Percentiles rank a stretch among this genome's conserved stretches.
phyloP scores from a whole-genome alignment of 2,113 vertebrate genomes.

The Pogonocichla stellata region DNA sequence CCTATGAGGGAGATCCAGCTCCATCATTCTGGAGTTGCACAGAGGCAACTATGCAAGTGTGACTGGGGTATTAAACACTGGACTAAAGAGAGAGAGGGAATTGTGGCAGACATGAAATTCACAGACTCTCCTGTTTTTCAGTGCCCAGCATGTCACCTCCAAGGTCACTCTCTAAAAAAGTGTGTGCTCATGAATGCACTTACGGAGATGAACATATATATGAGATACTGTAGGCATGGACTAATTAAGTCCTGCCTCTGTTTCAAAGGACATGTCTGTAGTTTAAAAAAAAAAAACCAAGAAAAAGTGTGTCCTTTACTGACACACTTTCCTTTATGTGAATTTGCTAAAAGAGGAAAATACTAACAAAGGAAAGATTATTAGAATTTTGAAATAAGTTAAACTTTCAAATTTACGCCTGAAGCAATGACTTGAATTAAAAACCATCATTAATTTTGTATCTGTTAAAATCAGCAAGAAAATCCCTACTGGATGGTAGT shows the following conservation, averaged over 20 bases:
- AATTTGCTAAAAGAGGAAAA: neutral
- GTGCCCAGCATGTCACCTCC: neutral
- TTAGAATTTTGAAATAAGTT: neutral
- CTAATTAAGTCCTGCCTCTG: neutral
- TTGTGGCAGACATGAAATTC: neutral
- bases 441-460: neutral
- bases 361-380: neutral
- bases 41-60: neutral
- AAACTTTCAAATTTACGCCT: neutral
- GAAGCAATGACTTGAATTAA: neutral
- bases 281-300: neutral
- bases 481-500: neutral
- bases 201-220: neutral
- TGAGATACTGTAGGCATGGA: neutral
- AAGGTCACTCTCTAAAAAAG: neutral
- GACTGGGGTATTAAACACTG: rapidly evolving
- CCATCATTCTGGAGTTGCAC: neutral
- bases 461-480: neutral
- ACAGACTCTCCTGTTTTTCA: neutral
- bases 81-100: neutral
- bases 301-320: neutral
- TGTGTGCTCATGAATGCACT: neutral
- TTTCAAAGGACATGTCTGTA: neutral
- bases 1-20: neutral
- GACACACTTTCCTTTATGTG: neutral